Percentiles rank a stretch among this genome's conserved stretches.
phyloP scores from a whole-genome alignment of 1,140 invertebrate species.

The Neodiprion lecontei region DNA sequence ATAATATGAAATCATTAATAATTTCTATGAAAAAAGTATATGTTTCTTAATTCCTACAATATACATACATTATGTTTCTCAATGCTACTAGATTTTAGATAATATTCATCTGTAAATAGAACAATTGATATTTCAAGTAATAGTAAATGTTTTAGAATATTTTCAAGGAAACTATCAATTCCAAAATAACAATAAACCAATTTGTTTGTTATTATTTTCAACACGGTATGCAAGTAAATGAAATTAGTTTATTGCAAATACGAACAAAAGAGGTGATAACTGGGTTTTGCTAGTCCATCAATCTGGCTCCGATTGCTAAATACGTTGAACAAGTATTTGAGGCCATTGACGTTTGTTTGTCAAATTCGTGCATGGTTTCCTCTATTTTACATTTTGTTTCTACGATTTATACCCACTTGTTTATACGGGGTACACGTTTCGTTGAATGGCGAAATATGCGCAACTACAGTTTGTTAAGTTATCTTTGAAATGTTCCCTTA shows the following conservation, averaged over 20 bases:
- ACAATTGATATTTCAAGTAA: slow-evolving; percentile 47
- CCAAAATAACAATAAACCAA: slow-evolving; percentile 33
- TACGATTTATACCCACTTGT: too few species aligned
- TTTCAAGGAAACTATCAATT: slow-evolving; percentile 32
- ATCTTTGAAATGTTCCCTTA: too few species aligned
- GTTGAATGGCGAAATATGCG: too few species aligned
- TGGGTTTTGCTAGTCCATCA: neutral
- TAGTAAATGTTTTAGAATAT: slow-evolving; percentile 49
- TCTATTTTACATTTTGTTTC: too few species aligned
- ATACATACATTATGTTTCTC: slow-evolving; percentile 19
- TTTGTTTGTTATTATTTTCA: slow-evolving; percentile 8
- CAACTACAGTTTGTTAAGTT: too few species aligned
- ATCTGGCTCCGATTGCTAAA: too few species aligned
- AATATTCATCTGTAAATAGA: slow-evolving; percentile 55
- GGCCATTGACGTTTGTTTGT: too few species aligned
- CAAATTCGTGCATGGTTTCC: too few species aligned
- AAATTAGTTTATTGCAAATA: neutral
- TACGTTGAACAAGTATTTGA: too few species aligned
- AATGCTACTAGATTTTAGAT: slow-evolving; percentile 27
- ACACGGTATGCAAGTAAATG: neutral
- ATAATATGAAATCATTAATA: slow-evolving; percentile 16
- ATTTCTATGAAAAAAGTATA: slow-evolving; percentile 9
- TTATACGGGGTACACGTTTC: too few species aligned
- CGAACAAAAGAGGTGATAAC: neutral
- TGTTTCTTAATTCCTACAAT: slow-evolving; percentile 17